These are phyloP conservation scores for Octopus sinensis DNA, from an alignment of 1,140 invertebrate genomes.

Conservation along the genomic window DNA sequence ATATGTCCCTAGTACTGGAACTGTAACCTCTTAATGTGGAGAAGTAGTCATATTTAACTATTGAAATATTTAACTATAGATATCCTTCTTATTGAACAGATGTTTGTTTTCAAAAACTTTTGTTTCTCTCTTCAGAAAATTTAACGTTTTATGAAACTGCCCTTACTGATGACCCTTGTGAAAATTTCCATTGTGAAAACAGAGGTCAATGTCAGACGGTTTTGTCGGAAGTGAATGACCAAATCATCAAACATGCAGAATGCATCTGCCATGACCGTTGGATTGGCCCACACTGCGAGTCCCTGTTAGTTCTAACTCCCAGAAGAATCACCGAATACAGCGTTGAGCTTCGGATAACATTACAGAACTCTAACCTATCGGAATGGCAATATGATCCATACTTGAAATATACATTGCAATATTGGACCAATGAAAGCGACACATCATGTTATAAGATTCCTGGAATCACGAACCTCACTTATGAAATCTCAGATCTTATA, in stretches of 20 bases:
- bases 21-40: no score
- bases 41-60: no score
- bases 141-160: neutral
- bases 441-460: constrained; percentile 5
- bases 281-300: neutral
- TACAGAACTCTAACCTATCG: neutral
- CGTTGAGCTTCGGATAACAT: neutral
- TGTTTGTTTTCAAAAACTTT: no score
- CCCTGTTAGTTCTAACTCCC: neutral
- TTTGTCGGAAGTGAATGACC: neutral
- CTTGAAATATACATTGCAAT: constrained; percentile 5
- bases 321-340: neutral
- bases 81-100: no score
- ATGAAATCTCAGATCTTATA: constrained; percentile 4
- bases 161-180: neutral
- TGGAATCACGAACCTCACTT: neutral
- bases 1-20: no score
- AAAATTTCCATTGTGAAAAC: constrained; percentile 2
- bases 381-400: neutral
- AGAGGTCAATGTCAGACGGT: neutral
- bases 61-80: no score
- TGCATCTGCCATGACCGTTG: constrained; percentile 3
- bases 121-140: no score
- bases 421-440: constrained; percentile 10
- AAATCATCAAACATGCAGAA: neutral